A percentile compares a stretch with the other conserved stretches of the same genome.
Evolutionary conservation across 37 sponge, comb jelly and placozoan species (phyloP).

Genomic region (Bolinopsis microptera): DNA sequence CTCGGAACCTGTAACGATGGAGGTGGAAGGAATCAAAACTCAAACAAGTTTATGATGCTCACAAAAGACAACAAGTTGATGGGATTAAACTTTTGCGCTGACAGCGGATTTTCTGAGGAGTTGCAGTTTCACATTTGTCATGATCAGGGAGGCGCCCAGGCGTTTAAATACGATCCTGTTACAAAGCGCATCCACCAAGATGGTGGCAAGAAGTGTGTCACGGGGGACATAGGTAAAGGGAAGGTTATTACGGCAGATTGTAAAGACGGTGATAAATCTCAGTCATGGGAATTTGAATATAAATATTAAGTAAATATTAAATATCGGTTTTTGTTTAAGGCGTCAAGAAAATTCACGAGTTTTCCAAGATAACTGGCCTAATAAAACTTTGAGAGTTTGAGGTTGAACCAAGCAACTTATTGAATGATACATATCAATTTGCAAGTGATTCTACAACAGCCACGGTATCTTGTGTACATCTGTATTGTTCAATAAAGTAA

Average conservation of each 20-base stretch:
- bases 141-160: slow-evolving; percentile 16
- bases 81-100: slow-evolving; percentile 37
- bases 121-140: slow-evolving; percentile 25
- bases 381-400: no score
- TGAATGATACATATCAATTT: no score
- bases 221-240: not conserved
- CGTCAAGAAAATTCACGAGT: no score
- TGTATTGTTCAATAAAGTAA: no score
- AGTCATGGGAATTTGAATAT: slow-evolving; percentile 43
- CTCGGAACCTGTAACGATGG: not conserved
- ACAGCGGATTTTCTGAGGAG: slow-evolving; percentile 31
- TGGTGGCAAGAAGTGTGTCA: slow-evolving; percentile 13
- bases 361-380: no score
- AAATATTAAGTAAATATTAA: not conserved
- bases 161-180: not conserved
- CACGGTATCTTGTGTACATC: no score
- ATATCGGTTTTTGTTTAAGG: no score
- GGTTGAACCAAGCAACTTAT: no score
- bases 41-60: slow-evolving; percentile 64
- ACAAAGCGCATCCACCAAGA: not conserved
- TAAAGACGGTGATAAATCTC: not conserved
- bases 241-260: not conserved
- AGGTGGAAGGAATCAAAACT: not conserved
- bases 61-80: slow-evolving; percentile 36
- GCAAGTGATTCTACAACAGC: no score